A percentile compares a stretch with the other conserved stretches of the same genome.
Evolutionary conservation across 2,113 vertebrate genomes (phyloP).

Genomic region (Lanius collurio): DNA sequence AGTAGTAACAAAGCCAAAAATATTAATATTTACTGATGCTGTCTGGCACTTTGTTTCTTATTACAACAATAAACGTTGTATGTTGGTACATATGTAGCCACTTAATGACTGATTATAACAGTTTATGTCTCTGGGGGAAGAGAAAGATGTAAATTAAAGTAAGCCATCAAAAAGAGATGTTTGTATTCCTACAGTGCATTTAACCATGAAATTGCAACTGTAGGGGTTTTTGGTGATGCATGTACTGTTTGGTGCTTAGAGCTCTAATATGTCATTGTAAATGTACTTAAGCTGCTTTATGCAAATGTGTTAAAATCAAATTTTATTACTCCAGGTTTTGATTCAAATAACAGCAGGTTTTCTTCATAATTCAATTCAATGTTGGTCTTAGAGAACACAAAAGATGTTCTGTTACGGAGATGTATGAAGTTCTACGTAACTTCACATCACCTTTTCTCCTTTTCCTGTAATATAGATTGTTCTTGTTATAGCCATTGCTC

Average conservation of each 20-base stretch:
- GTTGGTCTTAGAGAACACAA: neutral
- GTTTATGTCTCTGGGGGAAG: constrained; percentile 31
- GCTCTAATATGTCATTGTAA: constrained; percentile 49
- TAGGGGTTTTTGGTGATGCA: constrained; percentile 37
- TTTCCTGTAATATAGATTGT: neutral
- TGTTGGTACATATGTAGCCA: constrained; percentile 26
- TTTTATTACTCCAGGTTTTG: constrained; percentile 29
- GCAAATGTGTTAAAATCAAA: constrained; percentile 45
- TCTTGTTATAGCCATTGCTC: neutral
- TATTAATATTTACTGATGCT: constrained; percentile 48
- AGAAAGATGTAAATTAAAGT: constrained; percentile 57
- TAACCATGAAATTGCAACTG: constrained; percentile 53
- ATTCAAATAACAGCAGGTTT: constrained; percentile 49
- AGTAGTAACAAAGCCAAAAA: constrained; percentile 51
- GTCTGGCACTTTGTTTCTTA: constrained; percentile 43
- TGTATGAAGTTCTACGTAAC: neutral
- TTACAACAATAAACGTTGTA: neutral
- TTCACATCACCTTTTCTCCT: neutral
- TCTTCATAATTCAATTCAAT: constrained; percentile 1
- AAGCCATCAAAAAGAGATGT: constrained; percentile 51
- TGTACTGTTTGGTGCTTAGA: constrained; percentile 33
- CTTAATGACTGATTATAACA: constrained; percentile 47
- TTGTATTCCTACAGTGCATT: constrained; percentile 52
- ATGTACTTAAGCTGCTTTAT: constrained; percentile 63
- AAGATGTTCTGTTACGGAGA: neutral